These are phyloP conservation scores for Nowickia ferox DNA, from an alignment of 2,888 invertebrate species.

Conservation along the genomic window DNA sequence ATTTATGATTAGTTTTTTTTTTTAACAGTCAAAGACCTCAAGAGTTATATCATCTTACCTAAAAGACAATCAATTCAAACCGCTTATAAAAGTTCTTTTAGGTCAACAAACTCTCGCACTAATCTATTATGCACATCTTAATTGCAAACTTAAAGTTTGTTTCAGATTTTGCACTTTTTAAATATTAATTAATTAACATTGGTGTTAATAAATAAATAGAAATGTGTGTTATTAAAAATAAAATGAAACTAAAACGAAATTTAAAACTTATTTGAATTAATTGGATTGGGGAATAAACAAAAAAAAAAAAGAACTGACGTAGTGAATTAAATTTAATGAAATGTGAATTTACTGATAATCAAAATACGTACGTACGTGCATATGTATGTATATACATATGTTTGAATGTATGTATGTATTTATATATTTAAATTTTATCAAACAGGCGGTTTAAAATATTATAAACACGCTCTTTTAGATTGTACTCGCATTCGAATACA, in stretches of 20 bases:
- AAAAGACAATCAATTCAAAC: not conserved
- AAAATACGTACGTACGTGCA: not conserved
- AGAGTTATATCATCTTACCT: not conserved
- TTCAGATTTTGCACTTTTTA: not conserved
- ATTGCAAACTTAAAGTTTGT: not conserved
- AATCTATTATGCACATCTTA: not conserved
- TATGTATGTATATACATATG: no score
- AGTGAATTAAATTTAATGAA: slow-evolving; percentile 6
- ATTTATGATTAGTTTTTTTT: no score
- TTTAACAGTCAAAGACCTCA: no score
- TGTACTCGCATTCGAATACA: not conserved
- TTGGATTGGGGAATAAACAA: slow-evolving; percentile 28
- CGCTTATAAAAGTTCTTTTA: not conserved
- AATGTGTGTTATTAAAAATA: not conserved
- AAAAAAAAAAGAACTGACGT: not conserved
- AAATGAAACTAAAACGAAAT: slow-evolving; percentile 14
- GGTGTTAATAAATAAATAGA: not conserved
- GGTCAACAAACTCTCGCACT: not conserved
- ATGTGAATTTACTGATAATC: slow-evolving; percentile 3
- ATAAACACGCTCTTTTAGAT: slow-evolving; percentile 3
- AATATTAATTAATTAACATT: not conserved
- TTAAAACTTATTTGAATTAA: slow-evolving; percentile 41
- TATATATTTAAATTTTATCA: slow-evolving; percentile 26
- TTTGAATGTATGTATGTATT: no score
- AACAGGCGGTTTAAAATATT: slow-evolving; percentile 2